These are phyloP conservation scores for Melanaphis sacchari DNA, from an alignment of 1,140 invertebrate genomes.

Conservation along the genomic window DNA sequence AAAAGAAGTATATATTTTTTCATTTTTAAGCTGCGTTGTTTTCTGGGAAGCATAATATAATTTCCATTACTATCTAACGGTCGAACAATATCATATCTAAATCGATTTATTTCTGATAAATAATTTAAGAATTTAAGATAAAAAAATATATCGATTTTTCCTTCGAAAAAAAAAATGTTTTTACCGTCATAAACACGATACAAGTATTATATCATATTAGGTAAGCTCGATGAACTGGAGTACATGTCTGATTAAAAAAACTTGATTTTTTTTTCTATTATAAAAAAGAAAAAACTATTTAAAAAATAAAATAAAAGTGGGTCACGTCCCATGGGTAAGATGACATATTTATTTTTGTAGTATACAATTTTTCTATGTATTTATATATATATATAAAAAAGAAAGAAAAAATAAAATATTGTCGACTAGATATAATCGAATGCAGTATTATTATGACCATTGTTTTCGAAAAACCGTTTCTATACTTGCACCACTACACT, in stretches of 20 bases:
- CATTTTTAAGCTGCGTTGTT: not conserved
- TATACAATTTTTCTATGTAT: not conserved
- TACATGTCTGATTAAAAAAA: not conserved
- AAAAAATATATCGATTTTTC: not conserved
- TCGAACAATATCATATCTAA: not conserved
- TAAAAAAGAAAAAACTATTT: not conserved
- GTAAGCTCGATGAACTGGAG: not conserved
- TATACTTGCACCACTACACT: not conserved
- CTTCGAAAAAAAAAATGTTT: not conserved
- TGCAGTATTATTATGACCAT: not conserved
- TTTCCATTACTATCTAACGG: not conserved
- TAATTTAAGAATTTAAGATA: not conserved
- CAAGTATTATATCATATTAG: not conserved
- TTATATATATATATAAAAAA: not conserved
- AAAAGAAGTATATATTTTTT: not conserved
- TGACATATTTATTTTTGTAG: not conserved
- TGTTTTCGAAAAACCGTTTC: slow-evolving; percentile 2
- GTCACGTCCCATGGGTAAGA: not conserved
- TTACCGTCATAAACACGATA: not conserved
- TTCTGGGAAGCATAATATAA: not conserved
- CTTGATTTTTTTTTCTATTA: not conserved
- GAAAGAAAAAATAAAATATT: slow-evolving; percentile 11
- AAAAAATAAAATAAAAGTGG: slow-evolving; percentile 5
- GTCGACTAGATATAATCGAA: not conserved
- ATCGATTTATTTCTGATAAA: not conserved